Conservation (phyloP, 2,888 invertebrate species). For the Thumatha senex region DNA sequence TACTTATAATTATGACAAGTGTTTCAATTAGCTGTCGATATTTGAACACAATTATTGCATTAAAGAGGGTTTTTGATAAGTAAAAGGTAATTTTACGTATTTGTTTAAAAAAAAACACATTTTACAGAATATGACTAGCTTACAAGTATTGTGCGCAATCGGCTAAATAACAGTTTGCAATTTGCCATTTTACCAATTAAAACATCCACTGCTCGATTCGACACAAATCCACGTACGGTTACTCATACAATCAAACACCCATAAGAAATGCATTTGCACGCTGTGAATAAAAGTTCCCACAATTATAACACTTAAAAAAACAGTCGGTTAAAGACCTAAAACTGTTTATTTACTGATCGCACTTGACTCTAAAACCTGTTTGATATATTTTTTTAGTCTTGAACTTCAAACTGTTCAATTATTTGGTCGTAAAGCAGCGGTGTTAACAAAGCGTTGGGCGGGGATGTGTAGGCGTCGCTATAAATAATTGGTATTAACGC, state of each 20-base stretch:
- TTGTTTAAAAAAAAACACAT: too few relatives aligned
- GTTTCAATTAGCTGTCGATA: too few relatives aligned
- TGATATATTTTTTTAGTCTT: slow-evolving; percentile 16
- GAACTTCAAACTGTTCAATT: slow-evolving; percentile 37
- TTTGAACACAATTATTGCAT: too few relatives aligned
- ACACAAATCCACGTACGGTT: slow-evolving; percentile 10
- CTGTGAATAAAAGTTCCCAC: slow-evolving; percentile 30
- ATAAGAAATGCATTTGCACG: slow-evolving; percentile 29
- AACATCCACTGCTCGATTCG: slow-evolving; percentile 17
- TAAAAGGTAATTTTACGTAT: too few relatives aligned
- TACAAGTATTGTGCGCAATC: background rate
- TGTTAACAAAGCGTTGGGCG: slow-evolving; percentile 16
- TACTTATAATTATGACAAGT: too few relatives aligned
- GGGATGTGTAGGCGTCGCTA: slow-evolving; percentile 54
- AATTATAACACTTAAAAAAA: slow-evolving; percentile 36
- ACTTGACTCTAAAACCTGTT: slow-evolving; percentile 34
- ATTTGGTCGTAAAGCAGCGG: slow-evolving; percentile 33
- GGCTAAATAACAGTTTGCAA: background rate
- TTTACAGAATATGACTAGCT: too few relatives aligned
- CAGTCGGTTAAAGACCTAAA: slow-evolving; percentile 23
- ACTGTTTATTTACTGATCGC: slow-evolving; percentile 12
- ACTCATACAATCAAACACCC: slow-evolving; percentile 9
- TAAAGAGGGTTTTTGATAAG: too few relatives aligned
- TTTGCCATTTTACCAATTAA: too few relatives aligned
- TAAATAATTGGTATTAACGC: slow-evolving; percentile 45